Percentiles rank a stretch among this genome's conserved stretches.
Evolutionary conservation across 2,888 invertebrate species (phyloP).

Genomic region (Bombylius major): DNA sequence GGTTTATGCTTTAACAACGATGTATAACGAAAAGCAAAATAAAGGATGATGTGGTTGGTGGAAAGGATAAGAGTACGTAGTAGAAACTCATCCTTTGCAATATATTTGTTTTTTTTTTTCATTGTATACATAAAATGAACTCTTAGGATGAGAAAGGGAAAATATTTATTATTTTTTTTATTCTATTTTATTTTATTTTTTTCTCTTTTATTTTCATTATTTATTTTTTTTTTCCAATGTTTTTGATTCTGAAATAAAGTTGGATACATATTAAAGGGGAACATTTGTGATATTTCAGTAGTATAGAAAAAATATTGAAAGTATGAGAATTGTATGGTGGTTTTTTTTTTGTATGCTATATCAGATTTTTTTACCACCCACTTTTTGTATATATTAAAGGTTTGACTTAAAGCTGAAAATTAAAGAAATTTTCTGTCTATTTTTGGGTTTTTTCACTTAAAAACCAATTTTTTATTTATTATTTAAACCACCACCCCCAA

Average conservation of each 20-base stretch:
- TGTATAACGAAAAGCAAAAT: background rate
- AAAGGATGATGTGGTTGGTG: background rate
- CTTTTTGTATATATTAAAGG: constrained; percentile 6
- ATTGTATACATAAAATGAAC: constrained; percentile 7
- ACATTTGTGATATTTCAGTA: background rate
- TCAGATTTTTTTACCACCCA: background rate
- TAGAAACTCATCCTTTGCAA: background rate
- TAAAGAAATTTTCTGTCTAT: constrained; percentile 5
- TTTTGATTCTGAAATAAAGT: constrained; percentile 12
- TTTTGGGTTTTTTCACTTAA: constrained; percentile 11
- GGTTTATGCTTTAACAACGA: too few species aligned
- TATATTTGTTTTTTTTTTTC: constrained; percentile 1
- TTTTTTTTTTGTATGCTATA: too few species aligned
- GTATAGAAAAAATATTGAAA: too few species aligned
- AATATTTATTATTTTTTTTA: background rate
- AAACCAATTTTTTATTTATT: constrained; percentile 10
- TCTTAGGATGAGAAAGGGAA: background rate
- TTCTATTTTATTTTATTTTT: background rate
- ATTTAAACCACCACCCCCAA: background rate
- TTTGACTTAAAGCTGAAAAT: constrained; percentile 8
- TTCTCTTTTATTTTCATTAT: too few species aligned
- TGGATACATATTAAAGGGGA: constrained; percentile 14
- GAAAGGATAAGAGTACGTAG: background rate
- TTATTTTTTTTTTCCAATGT: background rate
- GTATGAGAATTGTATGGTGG: constrained; percentile 1